These are phyloP conservation scores for Sarcophaga subvicina DNA, from an alignment of 2,888 invertebrate species.

Conservation along the genomic window DNA sequence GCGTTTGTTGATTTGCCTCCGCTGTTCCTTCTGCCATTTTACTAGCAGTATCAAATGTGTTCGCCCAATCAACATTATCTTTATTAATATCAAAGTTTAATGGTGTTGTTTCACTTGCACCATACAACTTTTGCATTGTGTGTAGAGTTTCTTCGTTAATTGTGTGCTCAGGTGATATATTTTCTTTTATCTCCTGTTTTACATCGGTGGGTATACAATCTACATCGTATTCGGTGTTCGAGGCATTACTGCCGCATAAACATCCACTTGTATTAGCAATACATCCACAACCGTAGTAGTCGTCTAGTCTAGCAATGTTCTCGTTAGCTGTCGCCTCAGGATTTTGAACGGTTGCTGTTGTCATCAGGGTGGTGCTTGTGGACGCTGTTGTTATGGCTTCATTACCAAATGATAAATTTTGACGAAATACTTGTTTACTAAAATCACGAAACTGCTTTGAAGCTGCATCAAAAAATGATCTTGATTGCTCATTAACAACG, in stretches of 20 bases:
- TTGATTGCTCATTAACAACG: slow-evolving; percentile 71
- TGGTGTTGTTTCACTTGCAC: slow-evolving; percentile 58
- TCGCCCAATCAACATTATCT: slow-evolving; percentile 20
- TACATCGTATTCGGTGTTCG: slow-evolving; percentile 71
- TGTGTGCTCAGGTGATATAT: slow-evolving; percentile 86
- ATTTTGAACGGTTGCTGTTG: slow-evolving; percentile 36
- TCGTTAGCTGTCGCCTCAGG: slow-evolving; percentile 28
- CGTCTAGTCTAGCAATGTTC: neutral
- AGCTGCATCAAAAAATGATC: slow-evolving; percentile 79
- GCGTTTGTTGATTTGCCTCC: neutral
- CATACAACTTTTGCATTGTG: slow-evolving; percentile 76
- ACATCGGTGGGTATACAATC: slow-evolving; percentile 84
- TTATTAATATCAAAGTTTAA: slow-evolving; percentile 10
- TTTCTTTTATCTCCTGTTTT: slow-evolving; percentile 85
- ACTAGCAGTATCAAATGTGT: slow-evolving; percentile 2
- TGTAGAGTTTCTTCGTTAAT: slow-evolving; percentile 79
- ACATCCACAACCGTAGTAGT: slow-evolving; percentile 36
- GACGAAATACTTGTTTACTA: slow-evolving; percentile 80
- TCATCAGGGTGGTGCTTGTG: slow-evolving; percentile 47
- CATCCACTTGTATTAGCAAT: slow-evolving; percentile 27
- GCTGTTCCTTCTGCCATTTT: slow-evolving; percentile 55
- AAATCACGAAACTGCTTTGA: slow-evolving; percentile 79
- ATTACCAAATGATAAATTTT: slow-evolving; percentile 78
- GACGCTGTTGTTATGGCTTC: slow-evolving; percentile 65
- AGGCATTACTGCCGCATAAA: slow-evolving; percentile 50